Conservation (phyloP, 2,888 invertebrate genomes). For the Miltochrista miniata region DNA sequence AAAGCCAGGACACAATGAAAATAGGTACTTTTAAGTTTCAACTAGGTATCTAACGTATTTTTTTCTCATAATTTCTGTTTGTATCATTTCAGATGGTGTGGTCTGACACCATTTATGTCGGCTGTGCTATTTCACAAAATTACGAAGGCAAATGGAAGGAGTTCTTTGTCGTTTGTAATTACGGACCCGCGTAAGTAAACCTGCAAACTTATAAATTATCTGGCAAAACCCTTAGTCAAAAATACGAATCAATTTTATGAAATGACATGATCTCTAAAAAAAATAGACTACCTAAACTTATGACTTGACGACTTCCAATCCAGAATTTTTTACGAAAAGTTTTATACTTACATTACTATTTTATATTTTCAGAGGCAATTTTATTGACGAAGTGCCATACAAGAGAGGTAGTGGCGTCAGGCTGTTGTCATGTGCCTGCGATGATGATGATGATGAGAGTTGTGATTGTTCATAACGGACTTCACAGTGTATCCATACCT, state of each 20-base stretch:
- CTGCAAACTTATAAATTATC: background rate
- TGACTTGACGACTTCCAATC: too few relatives aligned
- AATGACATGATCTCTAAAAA: too few relatives aligned
- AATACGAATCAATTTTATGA: too few relatives aligned
- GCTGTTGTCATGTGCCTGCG: slow-evolving; percentile 8
- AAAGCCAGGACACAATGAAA: too few relatives aligned
- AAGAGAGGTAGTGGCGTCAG: slow-evolving; percentile 21
- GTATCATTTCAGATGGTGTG: slow-evolving; percentile 62
- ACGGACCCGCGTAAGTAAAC: slow-evolving; percentile 64
- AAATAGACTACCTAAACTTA: too few relatives aligned
- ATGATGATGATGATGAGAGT: background rate
- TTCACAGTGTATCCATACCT: too few relatives aligned
- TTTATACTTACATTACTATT: background rate
- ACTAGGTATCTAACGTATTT: too few relatives aligned
- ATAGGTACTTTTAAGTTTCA: too few relatives aligned
- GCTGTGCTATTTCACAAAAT: slow-evolving; percentile 59
- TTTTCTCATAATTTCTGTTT: too few relatives aligned
- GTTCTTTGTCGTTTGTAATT: slow-evolving; percentile 65
- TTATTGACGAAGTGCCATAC: slow-evolving; percentile 1
- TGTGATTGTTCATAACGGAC: slow-evolving; percentile 3
- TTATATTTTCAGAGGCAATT: slow-evolving; percentile 10
- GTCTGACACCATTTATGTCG: slow-evolving; percentile 58
- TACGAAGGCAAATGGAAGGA: slow-evolving; percentile 40
- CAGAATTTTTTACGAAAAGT: too few relatives aligned
- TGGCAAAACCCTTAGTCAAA: too few relatives aligned